Evolutionary conservation across 2,113 vertebrate genomes (phyloP).

Genomic region (Ahaetulla prasina): DNA sequence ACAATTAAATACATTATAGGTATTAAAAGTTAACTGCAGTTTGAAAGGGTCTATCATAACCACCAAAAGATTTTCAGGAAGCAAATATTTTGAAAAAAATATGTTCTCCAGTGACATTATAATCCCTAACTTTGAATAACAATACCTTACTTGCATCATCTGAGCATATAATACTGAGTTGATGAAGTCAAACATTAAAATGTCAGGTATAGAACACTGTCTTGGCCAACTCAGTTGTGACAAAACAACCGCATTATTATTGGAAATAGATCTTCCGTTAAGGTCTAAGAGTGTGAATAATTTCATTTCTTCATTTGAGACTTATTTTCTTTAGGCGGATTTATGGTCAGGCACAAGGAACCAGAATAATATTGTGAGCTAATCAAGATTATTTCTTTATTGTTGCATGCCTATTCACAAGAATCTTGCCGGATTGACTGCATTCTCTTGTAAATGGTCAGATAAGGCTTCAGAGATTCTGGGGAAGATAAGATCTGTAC

Average conservation of each 20-base stretch:
- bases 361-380: background rate
- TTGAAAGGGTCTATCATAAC: background rate
- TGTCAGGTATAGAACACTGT: background rate
- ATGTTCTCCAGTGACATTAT: background rate
- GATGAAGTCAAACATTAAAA: background rate
- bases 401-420: background rate
- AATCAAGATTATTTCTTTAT: background rate
- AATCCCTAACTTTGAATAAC: background rate
- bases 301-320: background rate
- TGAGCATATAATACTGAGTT: background rate
- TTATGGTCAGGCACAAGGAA: background rate
- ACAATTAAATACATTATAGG: background rate
- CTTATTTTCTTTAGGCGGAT: background rate
- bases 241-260: background rate
- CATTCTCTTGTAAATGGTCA: background rate
- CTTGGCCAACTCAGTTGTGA: background rate
- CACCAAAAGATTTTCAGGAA: background rate
- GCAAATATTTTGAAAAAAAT: background rate
- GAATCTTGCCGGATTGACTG: background rate
- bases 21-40: background rate
- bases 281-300: background rate
- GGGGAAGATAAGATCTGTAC: background rate
- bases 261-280: background rate
- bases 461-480: background rate
- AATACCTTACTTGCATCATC: background rate